phyloP scores from a whole-genome alignment of 2,888 invertebrate species.

The Lumbricus terrestris region DNA sequence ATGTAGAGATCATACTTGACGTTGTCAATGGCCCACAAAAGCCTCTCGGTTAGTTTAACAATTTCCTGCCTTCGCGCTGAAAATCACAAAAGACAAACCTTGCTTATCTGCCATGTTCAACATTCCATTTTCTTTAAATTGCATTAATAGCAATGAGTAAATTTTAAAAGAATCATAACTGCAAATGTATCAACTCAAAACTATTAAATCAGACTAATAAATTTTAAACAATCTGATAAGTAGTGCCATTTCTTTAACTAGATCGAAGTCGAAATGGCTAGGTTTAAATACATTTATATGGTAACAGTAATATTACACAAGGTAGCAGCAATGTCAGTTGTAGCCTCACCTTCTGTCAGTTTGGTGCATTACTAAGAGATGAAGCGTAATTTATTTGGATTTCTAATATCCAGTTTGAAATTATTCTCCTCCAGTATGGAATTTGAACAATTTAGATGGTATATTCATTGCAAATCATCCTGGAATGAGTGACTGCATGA shows the following conservation, averaged over 20 bases:
- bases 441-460: no score
- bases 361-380: no score
- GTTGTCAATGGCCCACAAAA: constrained; percentile 93
- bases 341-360: no score
- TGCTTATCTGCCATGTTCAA: not conserved
- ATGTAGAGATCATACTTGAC: constrained; percentile 98
- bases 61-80: constrained; percentile 81
- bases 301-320: no score
- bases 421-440: no score
- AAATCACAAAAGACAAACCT: not conserved
- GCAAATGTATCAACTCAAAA: not conserved
- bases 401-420: no score
- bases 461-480: no score
- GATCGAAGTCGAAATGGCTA: not conserved
- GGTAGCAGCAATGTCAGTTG: no score
- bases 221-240: not conserved
- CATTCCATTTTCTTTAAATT: no score
- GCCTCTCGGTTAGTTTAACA: constrained; percentile 96
- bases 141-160: not conserved
- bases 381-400: no score
- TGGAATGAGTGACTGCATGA: no score
- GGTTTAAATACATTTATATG: no score
- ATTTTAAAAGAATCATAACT: not conserved
- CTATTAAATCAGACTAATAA: not conserved
- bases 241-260: not conserved